Evolutionary conservation across 2,888 invertebrate species (phyloP), one percentile per base, ranked within the genome.

Genomic region (Calameuta pallipes): DNA sequence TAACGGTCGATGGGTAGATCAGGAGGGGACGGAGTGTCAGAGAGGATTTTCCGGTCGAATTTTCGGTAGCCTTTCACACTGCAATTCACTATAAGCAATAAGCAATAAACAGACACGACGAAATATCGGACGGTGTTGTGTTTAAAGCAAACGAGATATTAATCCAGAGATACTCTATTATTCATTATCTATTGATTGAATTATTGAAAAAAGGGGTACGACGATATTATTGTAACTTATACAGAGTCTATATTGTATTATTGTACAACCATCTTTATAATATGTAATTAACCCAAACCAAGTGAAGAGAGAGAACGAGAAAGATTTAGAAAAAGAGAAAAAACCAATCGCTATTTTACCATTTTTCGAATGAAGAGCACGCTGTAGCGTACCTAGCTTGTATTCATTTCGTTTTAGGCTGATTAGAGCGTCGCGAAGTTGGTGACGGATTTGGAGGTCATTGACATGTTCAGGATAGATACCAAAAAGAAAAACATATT

Each of bases 191-290:
- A 82, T 79, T 79, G 79, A 82, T 82, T 82, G 76, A 81, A 81
- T 79, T 81, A 83, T 82, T 75, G 78, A 75, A 73, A 77, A 77
- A 69, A 69, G 81, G 76, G 82, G 71, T 31, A 81, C n/a, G 80
- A 85, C 80, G 85, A 88, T 87, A 89, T 88, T 89, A 90, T 90
- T 90, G 88, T 90, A 90, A 89, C 87, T 89, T 89, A 88, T 88
- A 87, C 89, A 90, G 88, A 90, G 90, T 90, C 87, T 90, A 90
- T 90, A 90, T 89, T 88, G 86, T 89, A 90, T 89, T 87, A 89
- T 87, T 88, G 84, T 89, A 88, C 87, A 87, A 89, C 85, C 84
- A 87, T 87, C 87, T 88, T 89, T 89, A 85, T 88, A 87, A 87
- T 71, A 76, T 68, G 69, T 73, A 37, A 71, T 37, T 79, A 73